Base-by-base conservation (phyloP, 2,888 invertebrate species). In the Seira ritae region DNA sequence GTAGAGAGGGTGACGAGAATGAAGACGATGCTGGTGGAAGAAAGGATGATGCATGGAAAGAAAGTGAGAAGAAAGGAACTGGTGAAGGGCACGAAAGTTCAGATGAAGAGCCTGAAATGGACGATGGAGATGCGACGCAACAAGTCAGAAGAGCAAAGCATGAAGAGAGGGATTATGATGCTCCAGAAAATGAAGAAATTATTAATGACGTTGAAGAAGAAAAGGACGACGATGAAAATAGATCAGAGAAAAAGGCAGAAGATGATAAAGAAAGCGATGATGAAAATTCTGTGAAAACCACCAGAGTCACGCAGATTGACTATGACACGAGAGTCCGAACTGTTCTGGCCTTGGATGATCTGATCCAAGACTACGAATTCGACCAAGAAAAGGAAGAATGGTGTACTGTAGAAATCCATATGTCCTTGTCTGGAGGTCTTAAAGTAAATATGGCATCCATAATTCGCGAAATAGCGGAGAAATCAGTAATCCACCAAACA, bases 381-480 rank as follows among this genome's bases (percentile, higher is more conserved):
- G 98, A 99, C 90, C 93, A 92, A 0, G 93, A 94, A 76, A 92
- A 94, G n/a, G 92, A 95, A 89, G 91, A 93, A 73, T 98, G 98
- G 98, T 98, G 97, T 90, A 94, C 95, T 90, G 90, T 98, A 1
- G 95, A 94, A 0, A 94, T 98, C 66, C 92, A 93, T 72, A 89
- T 94, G 93, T 90, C 94, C 82, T 92, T 93, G 0, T 90, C 95
- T 77, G 91, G 91, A 67, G 31, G 31, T 31, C 93, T 93, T 75
- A 94, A 94, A 89, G 91, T 97, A 0, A 96, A 97, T 90, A 91
- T 97, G 67, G 94, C 95, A 0, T 94, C 94, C 50, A 93, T 96
- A 42, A 91, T 97, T 3, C 93, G 93, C 74, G 94, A 94, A 46
- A 92, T 94, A 1, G 95, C 96, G 0, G 91, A 91, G 50, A 95